Evolutionary conservation across 2,113 vertebrate species (phyloP).

Genomic region (Puffinus mauretanicus): DNA sequence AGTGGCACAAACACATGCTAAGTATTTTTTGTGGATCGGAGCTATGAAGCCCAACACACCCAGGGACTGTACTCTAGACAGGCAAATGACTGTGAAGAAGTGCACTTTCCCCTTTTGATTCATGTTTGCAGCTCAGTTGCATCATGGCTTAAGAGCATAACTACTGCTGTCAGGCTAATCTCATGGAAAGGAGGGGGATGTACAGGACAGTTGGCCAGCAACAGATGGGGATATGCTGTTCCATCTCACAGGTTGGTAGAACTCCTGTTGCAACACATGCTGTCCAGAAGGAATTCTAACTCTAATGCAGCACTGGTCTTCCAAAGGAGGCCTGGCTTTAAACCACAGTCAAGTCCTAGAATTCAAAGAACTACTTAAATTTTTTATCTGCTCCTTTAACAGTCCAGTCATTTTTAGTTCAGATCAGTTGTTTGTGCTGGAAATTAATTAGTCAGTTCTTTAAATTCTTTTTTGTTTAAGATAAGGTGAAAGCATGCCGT

Average conservation of each 20-base stretch:
- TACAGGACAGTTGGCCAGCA: constrained; percentile 11
- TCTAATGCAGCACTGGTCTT: neutral
- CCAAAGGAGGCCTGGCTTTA: neutral
- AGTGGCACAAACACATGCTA: neutral
- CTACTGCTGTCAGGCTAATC: neutral
- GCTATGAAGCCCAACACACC: neutral
- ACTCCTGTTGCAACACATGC: constrained; percentile 19
- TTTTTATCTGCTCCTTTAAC: neutral
- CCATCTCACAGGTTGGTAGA: neutral
- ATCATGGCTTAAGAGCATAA: neutral
- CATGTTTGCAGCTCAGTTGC: neutral
- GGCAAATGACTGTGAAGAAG: neutral
- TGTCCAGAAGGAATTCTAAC: neutral
- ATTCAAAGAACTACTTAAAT: constrained; percentile 4
- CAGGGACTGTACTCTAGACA: neutral
- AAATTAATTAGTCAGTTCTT: neutral
- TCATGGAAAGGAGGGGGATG: neutral
- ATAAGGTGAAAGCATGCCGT: neutral
- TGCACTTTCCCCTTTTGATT: neutral
- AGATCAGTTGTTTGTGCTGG: neutral
- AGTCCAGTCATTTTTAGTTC: neutral
- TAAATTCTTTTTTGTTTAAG: neutral
- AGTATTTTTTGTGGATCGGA: neutral
- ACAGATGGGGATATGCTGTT: constrained; percentile 9
- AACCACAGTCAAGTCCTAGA: neutral